Evolutionary conservation across 2,797 vertebrate genomes (phyloP).

Genomic region (Eurystomus glaucurus): DNA sequence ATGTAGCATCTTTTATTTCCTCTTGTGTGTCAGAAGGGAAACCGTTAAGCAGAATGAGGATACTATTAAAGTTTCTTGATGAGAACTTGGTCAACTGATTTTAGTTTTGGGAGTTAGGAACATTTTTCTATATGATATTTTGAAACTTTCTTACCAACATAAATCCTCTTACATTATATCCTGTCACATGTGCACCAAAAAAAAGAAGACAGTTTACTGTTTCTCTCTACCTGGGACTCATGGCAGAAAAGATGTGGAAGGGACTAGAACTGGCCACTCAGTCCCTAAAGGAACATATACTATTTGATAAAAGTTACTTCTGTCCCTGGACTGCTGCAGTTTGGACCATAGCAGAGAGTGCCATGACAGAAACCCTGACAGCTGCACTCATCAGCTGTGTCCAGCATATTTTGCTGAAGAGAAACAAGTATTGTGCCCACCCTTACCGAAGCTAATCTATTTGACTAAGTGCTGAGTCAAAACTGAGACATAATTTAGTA

Average conservation of each 20-base stretch:
- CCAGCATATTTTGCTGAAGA: background rate
- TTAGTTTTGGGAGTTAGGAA: background rate
- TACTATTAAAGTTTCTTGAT: background rate
- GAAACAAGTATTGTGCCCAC: background rate
- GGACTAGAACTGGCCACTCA: background rate
- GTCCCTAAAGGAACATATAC: background rate
- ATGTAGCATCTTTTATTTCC: background rate
- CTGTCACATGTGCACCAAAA: background rate
- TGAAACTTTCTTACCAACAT: background rate
- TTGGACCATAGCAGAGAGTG: background rate
- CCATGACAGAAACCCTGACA: background rate
- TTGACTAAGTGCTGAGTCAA: background rate
- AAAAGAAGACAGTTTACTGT: background rate
- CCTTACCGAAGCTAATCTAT: background rate
- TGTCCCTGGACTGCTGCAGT: background rate
- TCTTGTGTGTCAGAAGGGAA: background rate
- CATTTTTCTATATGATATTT: background rate
- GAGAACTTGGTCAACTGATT: background rate
- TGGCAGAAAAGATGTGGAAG: background rate
- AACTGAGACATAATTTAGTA: background rate
- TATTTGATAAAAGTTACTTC: background rate
- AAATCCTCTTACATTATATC: background rate
- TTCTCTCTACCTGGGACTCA: background rate
- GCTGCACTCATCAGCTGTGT: background rate
- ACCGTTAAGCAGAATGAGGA: background rate